Conservation (phyloP, 2,888 invertebrate species). For the Drosophila infuscata region DNA sequence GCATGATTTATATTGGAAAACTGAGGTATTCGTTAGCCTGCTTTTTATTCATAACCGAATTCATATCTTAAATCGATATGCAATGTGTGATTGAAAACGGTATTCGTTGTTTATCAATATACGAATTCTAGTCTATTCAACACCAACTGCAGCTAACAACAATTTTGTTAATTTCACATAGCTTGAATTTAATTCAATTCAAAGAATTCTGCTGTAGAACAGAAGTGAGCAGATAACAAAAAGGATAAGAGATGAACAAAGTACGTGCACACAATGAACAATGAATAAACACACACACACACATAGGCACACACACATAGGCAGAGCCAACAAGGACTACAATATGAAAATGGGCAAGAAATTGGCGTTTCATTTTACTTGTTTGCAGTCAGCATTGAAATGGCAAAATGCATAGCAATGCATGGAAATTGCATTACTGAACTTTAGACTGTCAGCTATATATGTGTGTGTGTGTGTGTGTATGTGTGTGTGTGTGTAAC, state of each 20-base stretch:
- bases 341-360: slow-evolving; percentile 64
- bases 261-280: slow-evolving; percentile 65
- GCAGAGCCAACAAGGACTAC: slow-evolving; percentile 40
- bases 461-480: neutral
- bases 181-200: slow-evolving; percentile 54
- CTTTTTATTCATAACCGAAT: slow-evolving; percentile 25
- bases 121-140: slow-evolving; percentile 4
- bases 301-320: neutral
- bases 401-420: slow-evolving; percentile 48
- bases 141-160: slow-evolving; percentile 46
- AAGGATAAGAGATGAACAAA: slow-evolving; percentile 52
- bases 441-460: slow-evolving; percentile 24
- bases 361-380: slow-evolving; percentile 64
- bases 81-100: slow-evolving; percentile 10
- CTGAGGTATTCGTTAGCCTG: slow-evolving; percentile 52
- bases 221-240: slow-evolving; percentile 35
- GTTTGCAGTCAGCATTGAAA: slow-evolving; percentile 27
- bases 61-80: slow-evolving; percentile 39
- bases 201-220: slow-evolving; percentile 17
- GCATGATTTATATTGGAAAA: slow-evolving; percentile 73
- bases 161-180: slow-evolving; percentile 65
- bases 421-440: slow-evolving; percentile 67
- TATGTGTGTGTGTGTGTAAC: neutral
- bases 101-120: neutral
- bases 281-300: slow-evolving; percentile 13